A percentile compares a stretch with the other conserved stretches of the same genome.
These are phyloP conservation scores for Arctia plantaginis DNA, from an alignment of 2,888 invertebrate species.

Conservation along the genomic window DNA sequence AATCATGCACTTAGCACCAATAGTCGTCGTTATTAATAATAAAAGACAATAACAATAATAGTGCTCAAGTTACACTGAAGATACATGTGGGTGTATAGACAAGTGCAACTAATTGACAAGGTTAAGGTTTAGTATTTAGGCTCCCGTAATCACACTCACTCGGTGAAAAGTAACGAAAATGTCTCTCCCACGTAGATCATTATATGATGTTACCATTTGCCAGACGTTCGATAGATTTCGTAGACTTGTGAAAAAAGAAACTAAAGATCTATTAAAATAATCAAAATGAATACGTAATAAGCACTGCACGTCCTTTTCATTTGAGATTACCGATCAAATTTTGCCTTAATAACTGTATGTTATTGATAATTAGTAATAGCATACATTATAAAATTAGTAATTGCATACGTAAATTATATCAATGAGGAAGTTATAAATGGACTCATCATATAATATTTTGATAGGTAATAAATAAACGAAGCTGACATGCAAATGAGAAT, in stretches of 20 bases:
- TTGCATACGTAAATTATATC: not conserved
- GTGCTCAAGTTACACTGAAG: not conserved
- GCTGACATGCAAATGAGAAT: slow-evolving; percentile 48
- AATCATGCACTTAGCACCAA: not conserved
- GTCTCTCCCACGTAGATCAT: too few species aligned
- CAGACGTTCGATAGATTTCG: too few species aligned
- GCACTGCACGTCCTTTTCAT: not conserved
- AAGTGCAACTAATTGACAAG: too few species aligned
- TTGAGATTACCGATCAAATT: not conserved
- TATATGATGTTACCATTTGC: too few species aligned
- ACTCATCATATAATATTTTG: slow-evolving; percentile 30
- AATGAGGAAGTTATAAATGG: slow-evolving; percentile 19
- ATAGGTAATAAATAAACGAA: slow-evolving; percentile 32
- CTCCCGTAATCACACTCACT: too few species aligned
- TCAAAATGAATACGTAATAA: not conserved
- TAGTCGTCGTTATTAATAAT: not conserved
- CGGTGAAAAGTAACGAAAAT: too few species aligned
- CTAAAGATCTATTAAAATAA: too few species aligned
- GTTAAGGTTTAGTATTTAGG: too few species aligned
- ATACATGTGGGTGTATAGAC: too few species aligned
- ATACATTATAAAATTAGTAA: not conserved
- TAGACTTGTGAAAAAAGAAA: too few species aligned
- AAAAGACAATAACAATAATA: not conserved
- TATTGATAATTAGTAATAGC: not conserved
- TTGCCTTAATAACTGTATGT: not conserved